These are phyloP conservation scores for Proisotoma minuta DNA, from an alignment of 2,888 invertebrate genomes.

Conservation along the genomic window DNA sequence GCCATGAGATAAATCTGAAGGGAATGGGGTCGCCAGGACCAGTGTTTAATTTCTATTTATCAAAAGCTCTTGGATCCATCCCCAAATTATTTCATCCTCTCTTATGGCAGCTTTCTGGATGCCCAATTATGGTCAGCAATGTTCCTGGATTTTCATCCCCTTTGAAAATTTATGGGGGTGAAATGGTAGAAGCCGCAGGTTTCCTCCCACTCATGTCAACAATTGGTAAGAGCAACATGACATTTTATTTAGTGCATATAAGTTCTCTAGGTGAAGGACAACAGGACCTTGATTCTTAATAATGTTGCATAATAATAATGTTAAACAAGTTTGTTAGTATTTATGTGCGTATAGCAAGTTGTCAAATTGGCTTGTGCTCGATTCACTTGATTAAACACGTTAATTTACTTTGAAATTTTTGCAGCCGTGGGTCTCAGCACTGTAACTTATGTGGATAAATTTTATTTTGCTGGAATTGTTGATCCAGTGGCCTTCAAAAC, in stretches of 20 bases:
- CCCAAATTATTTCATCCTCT: conserved; percentile 31
- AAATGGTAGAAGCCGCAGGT: conserved; percentile 35
- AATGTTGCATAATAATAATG: no score
- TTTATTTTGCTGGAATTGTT: conserved; percentile 33
- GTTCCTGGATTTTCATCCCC: conserved; percentile 36
- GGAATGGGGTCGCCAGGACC: conserved; percentile 34
- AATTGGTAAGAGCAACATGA: conserved; percentile 42
- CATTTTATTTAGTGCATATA: not conserved
- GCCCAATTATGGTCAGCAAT: conserved; percentile 41
- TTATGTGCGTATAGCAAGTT: no score
- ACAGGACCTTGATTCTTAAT: no score
- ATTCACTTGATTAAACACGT: no score
- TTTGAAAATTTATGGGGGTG: conserved; percentile 31
- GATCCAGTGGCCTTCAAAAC: conserved; percentile 34
- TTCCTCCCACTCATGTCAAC: conserved; percentile 43
- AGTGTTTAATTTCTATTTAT: conserved; percentile 39
- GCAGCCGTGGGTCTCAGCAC: conserved; percentile 40
- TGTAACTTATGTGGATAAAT: conserved; percentile 36
- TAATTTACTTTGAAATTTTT: conserved; percentile 5
- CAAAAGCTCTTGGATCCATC: conserved; percentile 33
- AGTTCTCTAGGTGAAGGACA: not conserved
- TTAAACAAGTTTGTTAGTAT: no score
- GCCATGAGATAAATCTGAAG: conserved; percentile 22
- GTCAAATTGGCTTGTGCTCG: no score
- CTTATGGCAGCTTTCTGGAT: conserved; percentile 34